phyloP scores from a whole-genome alignment of 2,113 vertebrate species.

The Melospiza georgiana region DNA sequence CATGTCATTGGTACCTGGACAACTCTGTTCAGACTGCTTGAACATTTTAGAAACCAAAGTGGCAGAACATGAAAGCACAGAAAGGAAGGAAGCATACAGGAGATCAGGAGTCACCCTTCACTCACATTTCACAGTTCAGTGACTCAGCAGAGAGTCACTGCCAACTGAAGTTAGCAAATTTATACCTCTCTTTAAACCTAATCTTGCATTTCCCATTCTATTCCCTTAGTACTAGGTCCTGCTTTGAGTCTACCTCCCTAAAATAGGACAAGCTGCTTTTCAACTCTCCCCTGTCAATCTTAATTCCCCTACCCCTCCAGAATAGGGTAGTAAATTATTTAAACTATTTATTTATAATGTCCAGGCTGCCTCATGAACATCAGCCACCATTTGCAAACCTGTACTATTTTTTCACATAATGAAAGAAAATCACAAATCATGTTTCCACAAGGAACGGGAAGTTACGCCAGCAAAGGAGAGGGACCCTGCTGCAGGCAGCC shows the following conservation, averaged over 20 bases:
- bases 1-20: neutral
- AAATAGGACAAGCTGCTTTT: neutral
- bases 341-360: neutral
- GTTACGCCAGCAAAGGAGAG: rapidly evolving
- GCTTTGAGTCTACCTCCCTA: neutral
- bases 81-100: neutral
- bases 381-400: neutral
- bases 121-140: neutral
- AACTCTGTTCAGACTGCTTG: neutral
- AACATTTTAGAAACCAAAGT: neutral
- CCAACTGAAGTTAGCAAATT: neutral
- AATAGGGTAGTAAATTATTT: neutral
- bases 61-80: neutral
- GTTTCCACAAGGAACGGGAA: neutral
- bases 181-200: neutral
- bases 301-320: neutral
- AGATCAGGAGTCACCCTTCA: neutral
- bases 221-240: neutral
- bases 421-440: neutral
- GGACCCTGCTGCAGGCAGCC: neutral
- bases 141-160: neutral
- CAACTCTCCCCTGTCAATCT: rapidly evolving
- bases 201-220: neutral
- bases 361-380: neutral
- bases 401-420: neutral